phyloP scores from a whole-genome alignment of 2,113 vertebrate genomes.

The Sinocyclocheilus rhinocerous region DNA sequence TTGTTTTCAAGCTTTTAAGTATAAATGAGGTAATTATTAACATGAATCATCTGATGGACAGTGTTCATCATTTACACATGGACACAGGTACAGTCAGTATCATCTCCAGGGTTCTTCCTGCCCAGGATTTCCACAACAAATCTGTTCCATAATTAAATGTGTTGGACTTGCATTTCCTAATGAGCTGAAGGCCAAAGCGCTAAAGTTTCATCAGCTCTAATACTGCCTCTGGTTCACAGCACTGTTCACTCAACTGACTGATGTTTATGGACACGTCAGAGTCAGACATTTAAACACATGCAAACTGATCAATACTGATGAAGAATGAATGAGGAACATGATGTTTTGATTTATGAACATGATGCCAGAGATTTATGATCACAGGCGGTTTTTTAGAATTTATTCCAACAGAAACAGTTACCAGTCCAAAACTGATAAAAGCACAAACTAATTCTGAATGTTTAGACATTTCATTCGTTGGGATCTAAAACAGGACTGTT shows the following conservation, averaged over 20 bases:
- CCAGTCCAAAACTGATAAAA: neutral
- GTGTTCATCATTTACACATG: no score
- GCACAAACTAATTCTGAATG: neutral
- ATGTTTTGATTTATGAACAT: neutral
- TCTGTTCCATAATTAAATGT: conserved; percentile 63
- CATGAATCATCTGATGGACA: no score
- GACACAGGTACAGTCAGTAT: neutral
- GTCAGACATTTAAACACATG: no score
- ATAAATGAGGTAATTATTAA: neutral
- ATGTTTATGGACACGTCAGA: neutral
- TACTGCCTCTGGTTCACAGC: neutral
- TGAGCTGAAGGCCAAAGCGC: conserved; percentile 62
- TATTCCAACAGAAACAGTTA: neutral
- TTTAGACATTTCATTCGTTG: neutral
- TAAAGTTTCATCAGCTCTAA: conserved; percentile 47
- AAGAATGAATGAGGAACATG: neutral
- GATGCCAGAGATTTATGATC: neutral
- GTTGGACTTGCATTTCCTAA: conserved; percentile 55
- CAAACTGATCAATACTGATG: neutral
- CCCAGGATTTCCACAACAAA: conserved; percentile 41
- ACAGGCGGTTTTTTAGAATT: neutral
- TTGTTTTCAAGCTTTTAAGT: neutral
- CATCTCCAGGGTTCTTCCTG: neutral
- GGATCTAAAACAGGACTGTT: no score
- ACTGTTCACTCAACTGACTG: neutral